These are phyloP conservation scores for Pipistrellus pipistrellus DNA, from an alignment of 2,797 vertebrate species.

Conservation along the genomic window DNA sequence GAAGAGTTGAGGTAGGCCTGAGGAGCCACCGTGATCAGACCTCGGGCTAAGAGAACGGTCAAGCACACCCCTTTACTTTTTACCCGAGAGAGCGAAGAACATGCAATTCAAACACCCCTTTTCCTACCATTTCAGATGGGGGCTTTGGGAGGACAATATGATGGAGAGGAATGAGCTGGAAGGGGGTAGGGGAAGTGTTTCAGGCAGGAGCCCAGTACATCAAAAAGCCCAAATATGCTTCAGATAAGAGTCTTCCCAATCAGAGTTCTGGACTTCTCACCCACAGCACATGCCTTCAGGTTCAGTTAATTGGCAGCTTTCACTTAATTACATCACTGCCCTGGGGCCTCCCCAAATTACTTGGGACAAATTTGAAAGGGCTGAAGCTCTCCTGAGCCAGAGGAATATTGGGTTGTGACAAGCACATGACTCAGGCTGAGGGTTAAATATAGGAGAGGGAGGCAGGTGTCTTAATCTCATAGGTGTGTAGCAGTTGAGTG, in stretches of 20 bases:
- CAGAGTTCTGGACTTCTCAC: neutral
- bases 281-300: neutral
- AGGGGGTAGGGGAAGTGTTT: neutral
- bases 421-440: neutral
- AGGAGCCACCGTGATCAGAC: neutral
- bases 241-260: neutral
- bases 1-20: neutral
- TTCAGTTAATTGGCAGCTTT: neutral
- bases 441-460: neutral
- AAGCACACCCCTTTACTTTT: neutral
- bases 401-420: constrained; percentile 20
- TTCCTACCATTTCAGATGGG: neutral
- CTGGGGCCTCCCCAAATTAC: neutral
- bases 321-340: constrained; percentile 29
- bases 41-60: neutral
- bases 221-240: neutral
- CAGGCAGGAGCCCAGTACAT: neutral
- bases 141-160: neutral
- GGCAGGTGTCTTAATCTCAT: neutral
- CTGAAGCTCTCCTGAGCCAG: neutral
- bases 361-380: constrained; percentile 43
- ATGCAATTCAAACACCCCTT: neutral
- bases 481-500: neutral
- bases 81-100: neutral
- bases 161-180: neutral